phyloP scores from a whole-genome alignment of 2,888 invertebrate genomes.

The Achlya flavicornis region DNA sequence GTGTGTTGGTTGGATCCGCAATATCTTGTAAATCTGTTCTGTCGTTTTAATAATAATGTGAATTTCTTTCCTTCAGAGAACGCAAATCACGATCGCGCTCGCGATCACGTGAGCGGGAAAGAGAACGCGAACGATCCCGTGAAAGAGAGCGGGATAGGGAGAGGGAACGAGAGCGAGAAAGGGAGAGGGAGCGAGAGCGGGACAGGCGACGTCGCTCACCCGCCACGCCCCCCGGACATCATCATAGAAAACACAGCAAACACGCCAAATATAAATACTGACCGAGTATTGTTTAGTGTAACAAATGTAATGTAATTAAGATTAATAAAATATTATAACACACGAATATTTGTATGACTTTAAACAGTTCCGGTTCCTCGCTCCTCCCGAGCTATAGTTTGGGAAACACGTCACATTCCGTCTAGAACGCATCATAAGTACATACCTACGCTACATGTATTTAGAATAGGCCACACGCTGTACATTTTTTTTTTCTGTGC shows the following conservation, averaged over 20 bases:
- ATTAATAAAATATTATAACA: background rate
- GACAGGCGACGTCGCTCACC: constrained; percentile 66
- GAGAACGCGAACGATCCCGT: constrained; percentile 41
- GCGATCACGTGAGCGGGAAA: constrained; percentile 42
- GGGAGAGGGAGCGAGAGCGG: constrained; percentile 54
- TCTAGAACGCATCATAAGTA: too few relatives aligned
- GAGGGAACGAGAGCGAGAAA: constrained; percentile 47
- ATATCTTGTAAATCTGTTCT: too few relatives aligned
- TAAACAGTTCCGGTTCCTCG: background rate
- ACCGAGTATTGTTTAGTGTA: constrained; percentile 17
- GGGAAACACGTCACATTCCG: too few relatives aligned
- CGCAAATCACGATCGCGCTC: constrained; percentile 60
- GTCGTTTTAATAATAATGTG: too few relatives aligned
- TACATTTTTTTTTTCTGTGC: too few relatives aligned
- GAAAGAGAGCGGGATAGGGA: constrained; percentile 53
- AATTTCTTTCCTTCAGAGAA: constrained; percentile 46
- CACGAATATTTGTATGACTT: background rate
- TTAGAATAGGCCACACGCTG: too few relatives aligned
- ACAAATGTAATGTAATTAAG: background rate
- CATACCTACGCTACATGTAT: too few relatives aligned
- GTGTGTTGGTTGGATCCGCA: too few relatives aligned
- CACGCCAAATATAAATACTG: constrained; percentile 77
- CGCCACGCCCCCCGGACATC: constrained; percentile 71
- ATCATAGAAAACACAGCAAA: constrained; percentile 72
- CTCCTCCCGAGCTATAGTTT: too few relatives aligned